Evolutionary conservation across 2,888 invertebrate genomes (phyloP), one percentile per base, ranked within the genome.

Genomic region (Scaptomyza tumidula): DNA sequence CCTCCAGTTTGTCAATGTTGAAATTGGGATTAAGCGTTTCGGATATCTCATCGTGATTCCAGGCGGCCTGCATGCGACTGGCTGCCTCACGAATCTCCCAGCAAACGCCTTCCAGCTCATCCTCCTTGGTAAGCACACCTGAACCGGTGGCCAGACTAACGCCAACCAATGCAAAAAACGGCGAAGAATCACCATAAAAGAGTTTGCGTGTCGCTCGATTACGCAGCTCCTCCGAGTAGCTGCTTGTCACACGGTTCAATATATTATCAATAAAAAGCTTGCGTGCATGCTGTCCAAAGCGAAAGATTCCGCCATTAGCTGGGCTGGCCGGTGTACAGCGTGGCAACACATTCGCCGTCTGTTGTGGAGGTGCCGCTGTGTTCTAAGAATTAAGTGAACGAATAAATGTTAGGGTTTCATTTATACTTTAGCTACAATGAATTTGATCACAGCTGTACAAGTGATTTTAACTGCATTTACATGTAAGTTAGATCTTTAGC

Each of bases 51-150:
- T 91, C 91, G 27, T 75, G 79, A 66, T 90, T 91, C 90, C 91
- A 91, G 9, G 86, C 80, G 3, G 78, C 77, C 76, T 92, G 92
- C 56, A 92, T 70, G 33, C 91, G 90, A 35, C 86, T 82, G 1
- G 92, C 91, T 4, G 92, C 92, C 73, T 92, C 95, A 69, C 96
- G 92, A 70, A 96, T 96, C 93, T 96, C 96, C 94, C 94, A 95
- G 85, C 96, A 96, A 41, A 96, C 94, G 44, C 95, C 95, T 92
- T 96, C 96, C 33, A 96, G 90, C 92, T 96, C 96, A 90, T 96
- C 95, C 84, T 96, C 95, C 88, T 95, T 95, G 1, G 95, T 96
- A 29, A 96, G 90, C 65, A 96, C 94, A 16, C 96, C 96, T 50
- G 94, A 94, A 4, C 95, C 95, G 7, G 95, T 95, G 10, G 95